phyloP scores from a whole-genome alignment of 1,140 invertebrate genomes.

The Drosophila pachea region DNA sequence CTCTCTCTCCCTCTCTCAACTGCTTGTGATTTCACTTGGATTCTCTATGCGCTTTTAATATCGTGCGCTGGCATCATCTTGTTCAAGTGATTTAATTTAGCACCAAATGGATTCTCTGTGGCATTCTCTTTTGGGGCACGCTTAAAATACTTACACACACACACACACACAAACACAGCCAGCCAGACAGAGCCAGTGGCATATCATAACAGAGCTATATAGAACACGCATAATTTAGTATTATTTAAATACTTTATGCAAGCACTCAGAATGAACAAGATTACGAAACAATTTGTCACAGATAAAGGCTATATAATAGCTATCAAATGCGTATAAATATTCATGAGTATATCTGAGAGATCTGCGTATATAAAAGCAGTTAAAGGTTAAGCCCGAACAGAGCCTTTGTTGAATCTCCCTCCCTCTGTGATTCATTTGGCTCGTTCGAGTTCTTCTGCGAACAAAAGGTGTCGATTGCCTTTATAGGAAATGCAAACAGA shows the following conservation, averaged over 20 bases:
- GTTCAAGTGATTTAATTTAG: constrained; percentile 76
- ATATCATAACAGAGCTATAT: constrained; percentile 12
- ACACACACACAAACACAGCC: not conserved
- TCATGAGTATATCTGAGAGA: not conserved
- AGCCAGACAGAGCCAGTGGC: not conserved
- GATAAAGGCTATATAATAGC: constrained; percentile 3
- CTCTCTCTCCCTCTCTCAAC: not conserved
- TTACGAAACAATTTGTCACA: constrained; percentile 12
- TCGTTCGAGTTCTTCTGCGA: not conserved
- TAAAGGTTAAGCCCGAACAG: not conserved
- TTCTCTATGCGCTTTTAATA: constrained; percentile 74
- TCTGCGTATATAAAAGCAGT: not conserved
- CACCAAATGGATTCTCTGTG: constrained; percentile 64
- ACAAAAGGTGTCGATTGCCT: constrained; percentile 3
- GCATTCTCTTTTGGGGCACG: constrained; percentile 38
- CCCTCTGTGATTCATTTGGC: constrained; percentile 3
- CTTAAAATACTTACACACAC: too few species aligned
- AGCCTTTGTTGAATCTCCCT: not conserved
- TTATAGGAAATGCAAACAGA: constrained; percentile 1
- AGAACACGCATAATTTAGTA: constrained; percentile 21
- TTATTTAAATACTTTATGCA: constrained; percentile 23
- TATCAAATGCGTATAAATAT: not conserved
- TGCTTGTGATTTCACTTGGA: constrained; percentile 57
- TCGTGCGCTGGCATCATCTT: constrained; percentile 68
- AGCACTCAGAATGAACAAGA: constrained; percentile 18